Evolutionary conservation across 2,888 invertebrate species (phyloP), one percentile per base, ranked within the genome.

Genomic region (Exocentrus adspersus): DNA sequence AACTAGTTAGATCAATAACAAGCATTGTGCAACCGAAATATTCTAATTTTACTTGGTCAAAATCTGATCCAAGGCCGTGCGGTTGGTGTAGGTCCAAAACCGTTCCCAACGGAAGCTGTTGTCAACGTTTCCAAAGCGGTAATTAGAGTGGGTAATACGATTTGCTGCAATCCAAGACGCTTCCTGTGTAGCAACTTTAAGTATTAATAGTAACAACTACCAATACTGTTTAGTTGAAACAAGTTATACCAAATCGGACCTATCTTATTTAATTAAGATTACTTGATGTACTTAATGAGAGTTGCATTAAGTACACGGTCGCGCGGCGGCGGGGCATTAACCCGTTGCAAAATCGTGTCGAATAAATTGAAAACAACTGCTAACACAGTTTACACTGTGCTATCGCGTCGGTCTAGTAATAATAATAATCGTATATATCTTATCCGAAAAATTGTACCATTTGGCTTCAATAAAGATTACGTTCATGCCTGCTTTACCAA

Each of bases 51-150:
- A 54, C 54, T 54, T 54, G 17, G 28, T 42, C 54, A 54, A 28
- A 48, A 54, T 54, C 54, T 28, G 28, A 54, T 54, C 21, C 54
- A 54, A 54, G 54, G 54, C 28, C 43, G 28, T 3, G 12, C 21
- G n/a, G 54, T 54, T 54, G 54, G 54, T 54, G 21, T 54, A 54
- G 54, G 54, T 54, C 54, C 54, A 54, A 54, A 24, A 28, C 43
- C 43, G 42, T 42, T 43, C 30, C 24, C 28, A 54, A 54, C 43
- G 54, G 54, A 54, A 54, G 43, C 28, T 28, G 54, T 54, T 54
- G 41, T 53, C 53, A 41, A 42, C 53, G n/a, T 41, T 24, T 30
- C 30, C 17, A n/a, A n/a, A n/a, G 54, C 28, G 42, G 16, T 54
- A 43, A 54, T 54, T 54, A 17, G 54, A 54, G 54, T 24, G 43